phyloP scores from a whole-genome alignment of 2,797 vertebrate genomes.

The Oreochromis grahami region DNA sequence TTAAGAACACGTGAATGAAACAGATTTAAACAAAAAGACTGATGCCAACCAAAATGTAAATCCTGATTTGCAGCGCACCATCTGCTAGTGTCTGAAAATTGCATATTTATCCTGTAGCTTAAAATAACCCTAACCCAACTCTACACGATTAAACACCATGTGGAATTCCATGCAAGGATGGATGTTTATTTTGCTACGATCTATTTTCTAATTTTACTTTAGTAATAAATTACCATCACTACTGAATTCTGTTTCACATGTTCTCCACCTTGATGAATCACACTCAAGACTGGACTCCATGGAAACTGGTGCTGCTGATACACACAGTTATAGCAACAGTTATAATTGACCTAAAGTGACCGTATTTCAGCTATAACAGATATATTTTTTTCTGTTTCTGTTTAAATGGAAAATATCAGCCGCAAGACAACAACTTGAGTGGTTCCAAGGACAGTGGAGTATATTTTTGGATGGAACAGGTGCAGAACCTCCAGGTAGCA shows the following conservation, averaged over 20 bases:
- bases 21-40: not conserved
- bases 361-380: not conserved
- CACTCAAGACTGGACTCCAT: slow-evolving; percentile 22
- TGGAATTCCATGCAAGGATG: not conserved
- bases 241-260: slow-evolving; percentile 21
- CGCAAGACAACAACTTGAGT: not conserved
- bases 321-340: not conserved
- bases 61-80: not conserved
- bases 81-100: not conserved
- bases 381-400: not conserved
- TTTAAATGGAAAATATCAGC: not conserved
- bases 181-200: not conserved
- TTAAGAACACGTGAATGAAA: not conserved
- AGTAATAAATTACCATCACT: not conserved
- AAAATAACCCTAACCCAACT: not conserved
- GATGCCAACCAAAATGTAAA: not conserved
- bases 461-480: slow-evolving; percentile 25
- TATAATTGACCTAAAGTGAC: not conserved
- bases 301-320: slow-evolving; percentile 23
- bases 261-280: slow-evolving; percentile 22
- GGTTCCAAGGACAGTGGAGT: not conserved
- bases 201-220: not conserved
- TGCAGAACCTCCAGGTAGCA: slow-evolving; percentile 21
- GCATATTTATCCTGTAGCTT: not conserved
- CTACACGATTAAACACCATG: not conserved